Conservation (phyloP, 2,113 vertebrate genomes). For the Campylomormyrus tamandua region DNA sequence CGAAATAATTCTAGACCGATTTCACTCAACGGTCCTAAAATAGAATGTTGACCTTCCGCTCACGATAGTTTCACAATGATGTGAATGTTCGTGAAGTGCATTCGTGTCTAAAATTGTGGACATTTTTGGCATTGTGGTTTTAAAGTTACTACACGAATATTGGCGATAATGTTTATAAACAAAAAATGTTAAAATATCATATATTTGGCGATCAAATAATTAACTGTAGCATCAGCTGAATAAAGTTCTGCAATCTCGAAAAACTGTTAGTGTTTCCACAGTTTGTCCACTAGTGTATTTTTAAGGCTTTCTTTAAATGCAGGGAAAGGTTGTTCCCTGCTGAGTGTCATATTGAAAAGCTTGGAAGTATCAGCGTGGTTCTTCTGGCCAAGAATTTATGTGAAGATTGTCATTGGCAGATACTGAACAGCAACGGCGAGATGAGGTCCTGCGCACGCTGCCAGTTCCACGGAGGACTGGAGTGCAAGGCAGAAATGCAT, state of each 20-base stretch:
- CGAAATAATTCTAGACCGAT: neutral
- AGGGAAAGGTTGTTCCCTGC: neutral
- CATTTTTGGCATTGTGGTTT: neutral
- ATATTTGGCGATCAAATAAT: neutral
- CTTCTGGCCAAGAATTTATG: neutral
- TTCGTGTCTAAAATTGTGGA: neutral
- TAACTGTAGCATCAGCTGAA: neutral
- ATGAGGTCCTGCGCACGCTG: neutral
- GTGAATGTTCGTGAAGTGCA: neutral
- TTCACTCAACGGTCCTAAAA: neutral
- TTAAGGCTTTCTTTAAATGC: neutral
- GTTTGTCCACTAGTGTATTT: neutral
- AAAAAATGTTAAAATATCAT: neutral
- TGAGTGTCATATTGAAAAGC: neutral
- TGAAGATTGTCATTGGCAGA: neutral
- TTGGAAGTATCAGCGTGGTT: neutral
- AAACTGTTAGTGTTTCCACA: neutral
- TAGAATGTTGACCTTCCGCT: neutral
- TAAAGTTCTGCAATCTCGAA: neutral
- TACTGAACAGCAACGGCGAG: neutral
- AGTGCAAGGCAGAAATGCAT: neutral
- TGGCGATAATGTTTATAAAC: neutral
- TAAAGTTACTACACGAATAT: neutral
- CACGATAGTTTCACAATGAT: neutral
- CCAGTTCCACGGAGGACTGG: neutral